Base-by-base conservation (phyloP, 2,888 invertebrate genomes). In the Vandiemenella viatica region DNA sequence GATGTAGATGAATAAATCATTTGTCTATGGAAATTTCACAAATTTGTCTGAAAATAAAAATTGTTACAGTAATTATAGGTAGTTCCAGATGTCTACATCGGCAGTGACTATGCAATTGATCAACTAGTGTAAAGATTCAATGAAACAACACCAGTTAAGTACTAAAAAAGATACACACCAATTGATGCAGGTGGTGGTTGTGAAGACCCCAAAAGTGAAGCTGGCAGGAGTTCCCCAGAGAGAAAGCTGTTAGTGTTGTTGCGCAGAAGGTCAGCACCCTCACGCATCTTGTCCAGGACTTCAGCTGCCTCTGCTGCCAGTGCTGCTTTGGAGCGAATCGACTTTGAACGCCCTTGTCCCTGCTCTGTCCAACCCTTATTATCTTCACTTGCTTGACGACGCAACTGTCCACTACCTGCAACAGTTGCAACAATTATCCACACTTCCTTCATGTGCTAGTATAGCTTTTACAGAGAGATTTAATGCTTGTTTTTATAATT, bases 161-260 rank as follows among this genome's bases (percentile, higher is more conserved):
- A 18, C 10, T 32, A 8, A 15, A 38, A 21, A 18, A 40, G 19
- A 13, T 18, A 48, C 21, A 16, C 26, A 48, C 51, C 51, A 41
- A 51, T 51, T n/a, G 51, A 51, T 8, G 50, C 23, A 5, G 44
- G 22, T 23, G 46, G 21, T 5, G 48, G 32, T 15, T 38, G 45
- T 17, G 54, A 48, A 22, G 55, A 67, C 45, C 52, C 55, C 52
- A 47, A 64, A 65, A 56, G 66, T 69, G 59, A 55, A 62, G 58
- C 69, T 67, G 48, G 50, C 17, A 76, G 68, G 58, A 79, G 71
- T 61, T 83, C 83, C 45, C 81, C 78, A 37, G 83, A 81, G 38
- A 84, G 70, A 61, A 83, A 78, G 63, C 79, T 84, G 66, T 85
- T 85, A 43, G 84, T 81, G 62, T 82, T 85, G 67, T 86, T 85